Conservation (phyloP, 2,113 vertebrate genomes). For the Aythya baeri region DNA sequence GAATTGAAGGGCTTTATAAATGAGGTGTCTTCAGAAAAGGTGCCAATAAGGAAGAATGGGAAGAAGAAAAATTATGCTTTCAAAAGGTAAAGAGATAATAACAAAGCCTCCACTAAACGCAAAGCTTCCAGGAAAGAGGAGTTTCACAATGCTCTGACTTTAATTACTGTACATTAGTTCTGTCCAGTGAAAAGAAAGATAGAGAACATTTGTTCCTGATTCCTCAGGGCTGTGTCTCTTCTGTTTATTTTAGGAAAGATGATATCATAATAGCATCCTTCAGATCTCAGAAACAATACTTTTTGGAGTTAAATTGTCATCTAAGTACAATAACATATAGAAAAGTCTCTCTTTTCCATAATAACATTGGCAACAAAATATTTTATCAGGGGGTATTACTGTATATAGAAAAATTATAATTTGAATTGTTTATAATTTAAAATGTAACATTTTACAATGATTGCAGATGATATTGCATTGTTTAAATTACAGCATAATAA, state of each 20-base stretch:
- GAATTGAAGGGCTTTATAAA: conserved; percentile 59
- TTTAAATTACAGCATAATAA: conserved; percentile 60
- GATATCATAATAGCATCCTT: not conserved
- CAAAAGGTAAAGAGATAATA: not conserved
- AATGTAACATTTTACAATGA: conserved; percentile 26
- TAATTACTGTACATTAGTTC: not conserved
- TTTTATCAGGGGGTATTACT: not conserved
- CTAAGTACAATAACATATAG: not conserved
- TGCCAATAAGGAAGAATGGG: not conserved
- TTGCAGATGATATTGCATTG: not conserved
- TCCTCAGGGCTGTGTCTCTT: not conserved
- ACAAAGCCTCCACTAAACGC: not conserved
- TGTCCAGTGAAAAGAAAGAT: not conserved
- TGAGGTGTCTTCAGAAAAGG: not conserved
- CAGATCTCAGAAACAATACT: not conserved
- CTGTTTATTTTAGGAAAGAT: not conserved
- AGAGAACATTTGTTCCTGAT: not conserved
- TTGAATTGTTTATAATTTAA: not conserved
- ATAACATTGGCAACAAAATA: not conserved
- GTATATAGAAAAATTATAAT: not conserved
- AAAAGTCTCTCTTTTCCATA: not conserved
- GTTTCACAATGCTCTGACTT: not conserved
- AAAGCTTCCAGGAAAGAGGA: not conserved
- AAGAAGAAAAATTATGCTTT: conserved; percentile 29
- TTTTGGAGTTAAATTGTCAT: not conserved